These are phyloP conservation scores for Entomyzon cyanotis DNA, from an alignment of 2,113 vertebrate species.

Conservation along the genomic window DNA sequence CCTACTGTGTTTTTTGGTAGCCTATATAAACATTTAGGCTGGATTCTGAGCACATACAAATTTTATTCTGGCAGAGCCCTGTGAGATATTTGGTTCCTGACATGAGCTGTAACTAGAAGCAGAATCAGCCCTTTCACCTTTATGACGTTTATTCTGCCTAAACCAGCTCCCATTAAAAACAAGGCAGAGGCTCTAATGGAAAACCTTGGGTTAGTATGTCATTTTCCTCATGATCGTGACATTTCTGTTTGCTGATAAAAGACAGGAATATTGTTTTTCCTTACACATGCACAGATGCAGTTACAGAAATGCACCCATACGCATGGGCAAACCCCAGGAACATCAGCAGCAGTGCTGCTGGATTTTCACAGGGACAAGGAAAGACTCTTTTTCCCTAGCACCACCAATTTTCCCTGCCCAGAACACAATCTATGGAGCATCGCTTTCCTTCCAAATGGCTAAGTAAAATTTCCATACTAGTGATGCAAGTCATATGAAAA, in stretches of 20 bases:
- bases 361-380: not conserved
- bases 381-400: not conserved
- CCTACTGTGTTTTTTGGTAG: not conserved
- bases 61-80: not conserved
- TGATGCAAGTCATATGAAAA: not conserved
- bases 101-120: not conserved
- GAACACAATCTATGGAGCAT: not conserved
- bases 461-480: not conserved
- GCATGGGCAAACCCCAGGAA: rapidly evolving
- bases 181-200: not conserved
- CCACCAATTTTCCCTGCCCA: not conserved
- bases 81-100: not conserved
- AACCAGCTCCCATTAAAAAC: not conserved
- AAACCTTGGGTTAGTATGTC: not conserved
- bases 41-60: not conserved
- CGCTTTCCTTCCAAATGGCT: not conserved
- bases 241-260: not conserved
- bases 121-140: conserved; percentile 9
- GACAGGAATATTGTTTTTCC: not conserved
- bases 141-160: not conserved
- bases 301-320: rapidly evolving
- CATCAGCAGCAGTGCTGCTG: not conserved
- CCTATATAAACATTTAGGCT: not conserved
- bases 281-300: not conserved
- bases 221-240: not conserved